Conservation (phyloP, 2,113 vertebrate genomes). For the Phaetusa simplex region DNA sequence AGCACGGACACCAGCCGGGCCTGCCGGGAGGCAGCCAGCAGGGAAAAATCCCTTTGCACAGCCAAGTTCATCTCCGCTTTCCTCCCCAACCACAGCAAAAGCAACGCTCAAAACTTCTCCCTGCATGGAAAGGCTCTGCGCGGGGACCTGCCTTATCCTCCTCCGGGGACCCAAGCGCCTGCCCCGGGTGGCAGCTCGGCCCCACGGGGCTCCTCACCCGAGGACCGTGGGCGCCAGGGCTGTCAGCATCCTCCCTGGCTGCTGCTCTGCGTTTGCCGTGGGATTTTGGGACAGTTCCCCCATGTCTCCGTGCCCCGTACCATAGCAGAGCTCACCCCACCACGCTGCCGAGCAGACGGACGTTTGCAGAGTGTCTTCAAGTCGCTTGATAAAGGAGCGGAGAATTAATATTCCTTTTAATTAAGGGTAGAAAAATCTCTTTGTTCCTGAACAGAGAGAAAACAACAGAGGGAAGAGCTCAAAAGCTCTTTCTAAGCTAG, state of each 20-base stretch:
- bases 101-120: constrained; percentile 3
- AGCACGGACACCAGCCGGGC: not conserved
- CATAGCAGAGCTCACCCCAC: not conserved
- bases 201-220: not conserved
- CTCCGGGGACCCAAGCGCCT: not conserved
- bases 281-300: not conserved
- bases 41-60: not conserved
- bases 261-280: not conserved
- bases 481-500: constrained; percentile 34
- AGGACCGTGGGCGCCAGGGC: not conserved
- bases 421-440: constrained; percentile 57
- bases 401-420: constrained; percentile 55
- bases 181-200: not conserved
- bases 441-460: constrained; percentile 59
- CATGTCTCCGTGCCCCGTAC: not conserved
- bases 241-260: constrained; percentile 5
- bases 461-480: constrained; percentile 61
- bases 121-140: not conserved
- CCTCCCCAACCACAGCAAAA: not conserved
- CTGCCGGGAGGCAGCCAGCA: not conserved
- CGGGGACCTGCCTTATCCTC: not conserved
- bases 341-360: not conserved
- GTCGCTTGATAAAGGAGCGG: not conserved
- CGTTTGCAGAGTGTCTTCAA: not conserved
- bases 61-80: not conserved